Evolutionary conservation across 2,888 invertebrate species (phyloP), one percentile per base, ranked within the genome.

Genomic region (Monopis laevigella): DNA sequence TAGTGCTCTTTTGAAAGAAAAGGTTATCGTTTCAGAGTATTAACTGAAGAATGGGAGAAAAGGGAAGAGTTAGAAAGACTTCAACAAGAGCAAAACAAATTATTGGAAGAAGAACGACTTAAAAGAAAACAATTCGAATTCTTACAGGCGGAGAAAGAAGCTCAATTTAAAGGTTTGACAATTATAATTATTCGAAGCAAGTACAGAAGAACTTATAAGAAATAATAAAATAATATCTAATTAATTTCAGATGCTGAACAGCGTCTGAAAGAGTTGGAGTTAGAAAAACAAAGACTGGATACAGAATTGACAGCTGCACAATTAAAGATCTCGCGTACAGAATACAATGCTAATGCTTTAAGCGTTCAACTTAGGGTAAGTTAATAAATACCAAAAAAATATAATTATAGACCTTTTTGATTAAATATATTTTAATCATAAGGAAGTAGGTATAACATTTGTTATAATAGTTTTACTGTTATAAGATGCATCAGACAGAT

Each of bases 1-100:
- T n/a, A n/a, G n/a, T n/a, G n/a, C n/a, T n/a, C n/a, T n/a, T n/a
- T n/a, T n/a, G n/a, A n/a, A n/a, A n/a, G n/a, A n/a, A n/a, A n/a
- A n/a, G n/a, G n/a, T n/a, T n/a, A n/a, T n/a, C n/a, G n/a, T n/a
- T n/a, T 43, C 41, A 84, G 85, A 50, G 89, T 92, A 36, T 68
- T 92, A 49, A 85, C 89, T 39, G 92, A 93, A 70, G 93, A 93
- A 75, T 92, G 91, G 90, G 90, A 91, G 53, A 88, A 87, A 56
- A 69, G 92, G 48, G 92, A 92, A 59, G 90, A 92, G 61, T 61
- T 93, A 48, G 92, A 93, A 66, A 80, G 84, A 49, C 69, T 92
- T n/a, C 91, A 92, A 64, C 85, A 85, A 55, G 90, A 92, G 63
- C 92, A 92, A 56, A 84, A 84, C 48, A 69, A 83, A 56, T 80